Base-by-base conservation (phyloP, 2,888 invertebrate genomes). In the Drosophila neonasuta region DNA sequence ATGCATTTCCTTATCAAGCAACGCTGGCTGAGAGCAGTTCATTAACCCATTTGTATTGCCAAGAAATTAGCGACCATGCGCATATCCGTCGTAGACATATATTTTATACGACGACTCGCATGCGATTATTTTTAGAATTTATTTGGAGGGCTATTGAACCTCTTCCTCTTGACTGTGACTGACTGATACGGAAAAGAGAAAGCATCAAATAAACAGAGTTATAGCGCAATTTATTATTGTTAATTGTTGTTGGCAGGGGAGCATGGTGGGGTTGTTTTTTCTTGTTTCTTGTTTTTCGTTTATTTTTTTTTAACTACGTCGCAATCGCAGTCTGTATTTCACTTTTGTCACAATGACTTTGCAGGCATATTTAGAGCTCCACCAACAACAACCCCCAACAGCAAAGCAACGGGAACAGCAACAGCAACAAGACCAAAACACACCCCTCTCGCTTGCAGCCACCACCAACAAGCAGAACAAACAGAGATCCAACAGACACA, bases 191-290 rank as follows among this genome's bases (percentile, higher is more conserved):
- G 10, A 13, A 41, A 10, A 13, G 32, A 10, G 32, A 30, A 42
- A 30, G 8, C 3, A 32, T 2, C 5, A 69, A 70, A 69, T 62
- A 65, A 60, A 42, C 48, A 50, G 71, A 74, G 74, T 70, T 87
- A 80, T 77, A 87, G 69, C 88, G 86, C 84, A 83, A 69, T 87
- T 87, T 64, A 41, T 68, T 68, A 20, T 48, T 79, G 60, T 72
- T 80, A 72, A 79, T 73, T 79, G 73, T 32, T 51, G 24, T 24
- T 29, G 44, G 30, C 17, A 24, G 32, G 20, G 13, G 32, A 10
- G 15, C 5, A 10, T 6, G 44, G 34, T 8, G 20, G 24, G 30
- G n/a, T 36, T 50, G 30, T 42, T 58, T 61, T 24, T 20, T 10
- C 9, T 24, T 20, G 30, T 30, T 30, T 32, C 32, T 20, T 45